Percentiles rank a stretch among this genome's conserved stretches.
Evolutionary conservation across 2,797 vertebrate genomes (phyloP).

Genomic region (Danio choprae): DNA sequence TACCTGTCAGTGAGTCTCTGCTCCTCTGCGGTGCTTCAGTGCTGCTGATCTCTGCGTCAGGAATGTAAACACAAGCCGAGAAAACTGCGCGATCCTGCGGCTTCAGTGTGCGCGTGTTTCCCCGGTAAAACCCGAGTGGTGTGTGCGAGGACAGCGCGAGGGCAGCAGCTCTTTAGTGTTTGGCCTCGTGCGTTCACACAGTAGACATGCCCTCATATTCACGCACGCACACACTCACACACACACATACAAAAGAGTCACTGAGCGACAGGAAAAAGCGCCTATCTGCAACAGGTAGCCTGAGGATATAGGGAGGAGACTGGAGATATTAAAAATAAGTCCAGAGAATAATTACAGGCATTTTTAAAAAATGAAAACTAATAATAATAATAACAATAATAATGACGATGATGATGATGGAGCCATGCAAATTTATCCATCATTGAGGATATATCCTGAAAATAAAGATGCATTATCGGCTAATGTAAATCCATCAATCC

Average conservation of each 20-base stretch:
- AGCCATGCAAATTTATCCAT: too few relatives aligned
- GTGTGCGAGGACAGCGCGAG: conserved; percentile 14
- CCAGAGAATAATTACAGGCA: background rate
- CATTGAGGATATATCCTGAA: too few relatives aligned
- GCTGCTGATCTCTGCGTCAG: conserved; percentile 17
- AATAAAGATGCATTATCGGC: too few relatives aligned
- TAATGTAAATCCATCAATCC: too few relatives aligned
- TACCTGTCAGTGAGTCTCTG: conserved; percentile 42
- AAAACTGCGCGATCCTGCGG: background rate
- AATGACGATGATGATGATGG: too few relatives aligned
- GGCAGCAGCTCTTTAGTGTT: conserved; percentile 38
- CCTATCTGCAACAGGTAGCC: conserved; percentile 53
- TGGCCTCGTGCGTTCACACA: conserved; percentile 46
- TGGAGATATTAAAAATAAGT: background rate
- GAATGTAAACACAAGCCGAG: conserved; percentile 14
- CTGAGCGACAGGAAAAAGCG: conserved; percentile 46
- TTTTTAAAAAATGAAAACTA: too few relatives aligned
- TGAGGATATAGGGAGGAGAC: conserved; percentile 48
- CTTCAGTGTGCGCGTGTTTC: background rate
- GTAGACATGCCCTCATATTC: conserved; percentile 48
- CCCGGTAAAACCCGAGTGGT: background rate
- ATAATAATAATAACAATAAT: too few relatives aligned
- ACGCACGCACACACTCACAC: conserved; percentile 20
- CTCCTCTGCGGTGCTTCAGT: conserved; percentile 24
- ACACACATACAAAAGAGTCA: conserved; percentile 18